Evolutionary conservation across 2,888 invertebrate genomes (phyloP), one percentile per base, ranked within the genome.

Genomic region (Atethmia centrago): DNA sequence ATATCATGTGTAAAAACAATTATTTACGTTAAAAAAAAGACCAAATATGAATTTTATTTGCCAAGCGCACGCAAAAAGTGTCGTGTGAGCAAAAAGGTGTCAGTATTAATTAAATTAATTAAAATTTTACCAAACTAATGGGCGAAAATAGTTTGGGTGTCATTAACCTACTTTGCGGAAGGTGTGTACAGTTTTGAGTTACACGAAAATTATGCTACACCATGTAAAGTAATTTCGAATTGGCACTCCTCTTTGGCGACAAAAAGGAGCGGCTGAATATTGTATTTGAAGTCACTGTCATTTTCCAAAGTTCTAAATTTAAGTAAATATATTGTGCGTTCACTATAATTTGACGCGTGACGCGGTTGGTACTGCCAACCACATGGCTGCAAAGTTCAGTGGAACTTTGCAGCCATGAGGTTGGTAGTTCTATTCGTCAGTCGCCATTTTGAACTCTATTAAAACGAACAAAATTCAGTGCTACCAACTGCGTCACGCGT

Each of bases 141-240:
- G 31, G 51, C 36, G 63, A 63, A 62, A 42, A 28, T 10, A 31
- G 68, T 71, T 64, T 28, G 28, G n/a, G 10, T 67, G 49, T 56
- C 67, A 59, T 80, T 80, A 77, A 67, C 80, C 80, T 80, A 80
- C 51, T 62, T 80, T 28, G 68, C 65, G 16, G 36, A 80, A 77
- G 80, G 80, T 19, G 80, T 68, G 80, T 64, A 47, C 31, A 19
- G 78, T 74, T 71, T 63, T 67, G 1, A 47, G 31, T 64, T 77
- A 73, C 64, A 62, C 25, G 56, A 8, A 25, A 45, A 56, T n/a
- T 69, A n/a, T 79, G 70, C 65, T 74, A 64, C 65, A 51, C 49
- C 49, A 55, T 66, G 73, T 63, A 31, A 25, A 55, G 25, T 72
- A 45, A 77, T 71, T 77, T 65, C 49, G 2, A 61, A 42, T 61